Percentiles rank a stretch among this genome's conserved stretches.
Evolutionary conservation across 2,888 invertebrate species (phyloP).

Genomic region (Tuta absoluta): DNA sequence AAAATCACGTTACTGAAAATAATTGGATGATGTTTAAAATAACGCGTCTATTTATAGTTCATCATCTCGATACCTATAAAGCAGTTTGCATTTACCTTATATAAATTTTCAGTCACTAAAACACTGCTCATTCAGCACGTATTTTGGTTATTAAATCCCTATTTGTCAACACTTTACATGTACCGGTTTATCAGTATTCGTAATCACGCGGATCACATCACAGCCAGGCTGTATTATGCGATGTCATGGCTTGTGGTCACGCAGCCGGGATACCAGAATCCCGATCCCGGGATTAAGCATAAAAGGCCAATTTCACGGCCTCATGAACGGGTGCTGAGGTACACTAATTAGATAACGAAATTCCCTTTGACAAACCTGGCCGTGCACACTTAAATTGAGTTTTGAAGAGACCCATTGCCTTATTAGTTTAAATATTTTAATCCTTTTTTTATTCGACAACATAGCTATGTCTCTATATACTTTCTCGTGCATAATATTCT

Average conservation of each 20-base stretch:
- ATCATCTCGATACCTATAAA: too few species aligned
- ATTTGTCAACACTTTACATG: too few species aligned
- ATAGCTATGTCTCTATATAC: neutral
- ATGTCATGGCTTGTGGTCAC: neutral
- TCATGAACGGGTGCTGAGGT: neutral
- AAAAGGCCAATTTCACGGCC: conserved; percentile 3
- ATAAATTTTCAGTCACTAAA: too few species aligned
- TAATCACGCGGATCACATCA: neutral
- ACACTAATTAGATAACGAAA: neutral
- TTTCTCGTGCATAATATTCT: too few species aligned
- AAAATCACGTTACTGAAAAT: too few species aligned
- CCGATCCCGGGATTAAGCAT: neutral
- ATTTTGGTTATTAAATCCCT: neutral
- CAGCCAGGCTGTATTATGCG: neutral
- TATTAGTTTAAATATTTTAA: too few species aligned
- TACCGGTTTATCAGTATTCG: neutral
- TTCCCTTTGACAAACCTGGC: neutral
- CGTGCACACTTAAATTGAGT: neutral
- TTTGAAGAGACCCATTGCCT: neutral
- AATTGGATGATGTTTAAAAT: too few species aligned
- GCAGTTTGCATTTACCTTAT: too few species aligned
- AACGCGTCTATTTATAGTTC: too few species aligned
- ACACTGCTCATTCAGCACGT: neutral
- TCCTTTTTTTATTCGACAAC: too few species aligned
- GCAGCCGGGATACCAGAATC: neutral